Evolutionary conservation across 2,888 invertebrate genomes (phyloP).

Genomic region (Scaeva pyrastri): DNA sequence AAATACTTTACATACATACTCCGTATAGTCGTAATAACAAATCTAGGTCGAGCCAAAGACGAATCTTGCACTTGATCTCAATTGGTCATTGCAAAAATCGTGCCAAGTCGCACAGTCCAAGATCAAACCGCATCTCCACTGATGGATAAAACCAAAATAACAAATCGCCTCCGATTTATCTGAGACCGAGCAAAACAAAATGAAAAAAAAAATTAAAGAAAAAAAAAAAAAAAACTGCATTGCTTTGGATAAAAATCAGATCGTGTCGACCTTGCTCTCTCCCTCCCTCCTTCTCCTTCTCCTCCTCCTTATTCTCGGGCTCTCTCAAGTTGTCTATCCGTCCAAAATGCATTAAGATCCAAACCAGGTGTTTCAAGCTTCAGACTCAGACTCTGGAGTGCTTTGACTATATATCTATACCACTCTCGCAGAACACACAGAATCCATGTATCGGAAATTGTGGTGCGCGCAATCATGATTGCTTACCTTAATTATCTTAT

Average conservation of each 20-base stretch:
- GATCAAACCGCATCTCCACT: conserved; percentile 76
- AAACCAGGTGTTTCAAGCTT: conserved; percentile 64
- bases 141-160: conserved; percentile 76
- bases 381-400: background rate
- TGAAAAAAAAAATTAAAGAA: background rate
- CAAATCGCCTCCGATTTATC: conserved; percentile 63
- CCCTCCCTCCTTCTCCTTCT: conserved; percentile 12
- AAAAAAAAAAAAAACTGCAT: conserved; percentile 30
- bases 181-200: conserved; percentile 20
- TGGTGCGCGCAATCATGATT: conserved; percentile 54
- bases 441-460: conserved; percentile 62
- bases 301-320: background rate
- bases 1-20: conserved; percentile 34
- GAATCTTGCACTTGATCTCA: conserved; percentile 75
- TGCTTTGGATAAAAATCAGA: conserved; percentile 73
- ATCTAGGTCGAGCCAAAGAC: conserved; percentile 69
- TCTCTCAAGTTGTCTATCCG: background rate
- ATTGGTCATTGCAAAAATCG: conserved; percentile 62
- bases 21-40: background rate
- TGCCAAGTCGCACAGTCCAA: conserved; percentile 74
- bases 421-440: conserved; percentile 21
- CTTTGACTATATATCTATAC: background rate
- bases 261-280: conserved; percentile 74
- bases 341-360: conserved; percentile 45
- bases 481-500: conserved; percentile 69